These are phyloP conservation scores for Coregonus clupeaformis DNA, from an alignment of 2,113 vertebrate genomes.

Conservation along the genomic window DNA sequence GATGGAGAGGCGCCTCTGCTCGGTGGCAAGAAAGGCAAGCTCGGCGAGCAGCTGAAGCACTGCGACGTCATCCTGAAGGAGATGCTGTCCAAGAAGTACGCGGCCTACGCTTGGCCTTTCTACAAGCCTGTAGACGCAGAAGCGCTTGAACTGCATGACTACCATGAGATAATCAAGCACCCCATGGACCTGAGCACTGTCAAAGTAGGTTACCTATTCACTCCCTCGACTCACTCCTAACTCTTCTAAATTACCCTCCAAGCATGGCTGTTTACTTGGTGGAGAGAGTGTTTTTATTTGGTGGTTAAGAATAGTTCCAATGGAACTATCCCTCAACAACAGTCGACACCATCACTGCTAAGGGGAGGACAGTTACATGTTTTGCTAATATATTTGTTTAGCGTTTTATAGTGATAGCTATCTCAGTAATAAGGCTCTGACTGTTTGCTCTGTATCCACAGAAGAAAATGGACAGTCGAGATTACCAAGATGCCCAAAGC, in stretches of 20 bases:
- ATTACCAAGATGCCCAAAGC: slow-evolving; percentile 92
- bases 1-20: slow-evolving; percentile 76
- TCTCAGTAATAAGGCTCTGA: too few species aligned
- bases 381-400: too few species aligned
- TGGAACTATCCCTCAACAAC: too few species aligned
- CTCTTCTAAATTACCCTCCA: too few species aligned
- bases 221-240: not conserved
- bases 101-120: slow-evolving; percentile 97
- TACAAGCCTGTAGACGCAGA: slow-evolving; percentile 97
- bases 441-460: slow-evolving; percentile 50
- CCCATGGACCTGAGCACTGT: slow-evolving; percentile 99
- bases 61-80: slow-evolving; percentile 95
- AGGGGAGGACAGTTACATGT: too few species aligned
- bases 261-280: too few species aligned
- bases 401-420: too few species aligned
- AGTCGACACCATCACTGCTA: too few species aligned
- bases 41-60: slow-evolving; percentile 92
- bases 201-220: slow-evolving; percentile 70
- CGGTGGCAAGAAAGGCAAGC: slow-evolving; percentile 82
- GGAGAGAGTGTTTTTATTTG: too few species aligned
- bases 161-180: slow-evolving; percentile 99
- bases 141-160: slow-evolving; percentile 96
- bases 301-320: too few species aligned
- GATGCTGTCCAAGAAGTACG: slow-evolving; percentile 98
- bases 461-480: slow-evolving; percentile 97